A percentile compares a stretch with the other conserved stretches of the same genome.
These are phyloP conservation scores for Apodemia mormo DNA, from an alignment of 2,888 invertebrate species.

Conservation along the genomic window DNA sequence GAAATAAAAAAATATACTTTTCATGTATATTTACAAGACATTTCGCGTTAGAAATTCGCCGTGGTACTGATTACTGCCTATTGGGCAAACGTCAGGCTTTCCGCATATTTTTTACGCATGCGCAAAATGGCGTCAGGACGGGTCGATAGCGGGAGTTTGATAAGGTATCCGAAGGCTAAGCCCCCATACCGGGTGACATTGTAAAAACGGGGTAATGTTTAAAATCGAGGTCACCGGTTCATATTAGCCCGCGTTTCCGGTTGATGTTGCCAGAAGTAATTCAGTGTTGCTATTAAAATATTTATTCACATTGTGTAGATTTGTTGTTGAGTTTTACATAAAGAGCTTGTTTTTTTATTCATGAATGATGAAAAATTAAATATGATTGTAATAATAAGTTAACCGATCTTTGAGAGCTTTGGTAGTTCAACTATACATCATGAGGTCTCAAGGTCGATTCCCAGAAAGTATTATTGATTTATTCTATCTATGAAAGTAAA, in stretches of 20 bases:
- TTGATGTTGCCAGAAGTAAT: slow-evolving; percentile 42
- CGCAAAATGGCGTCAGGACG: slow-evolving; percentile 46
- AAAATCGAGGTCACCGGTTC: slow-evolving; percentile 68
- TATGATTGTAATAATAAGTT: too few species aligned
- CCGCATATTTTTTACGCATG: slow-evolving; percentile 70
- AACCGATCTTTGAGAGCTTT: too few species aligned
- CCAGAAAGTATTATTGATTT: too few species aligned
- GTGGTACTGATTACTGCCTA: slow-evolving; percentile 48
- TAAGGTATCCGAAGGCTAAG: slow-evolving; percentile 64
- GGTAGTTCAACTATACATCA: too few species aligned
- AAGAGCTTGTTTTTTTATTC: neutral
- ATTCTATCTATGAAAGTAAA: too few species aligned
- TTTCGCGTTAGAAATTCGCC: slow-evolving; percentile 48
- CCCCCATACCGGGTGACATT: slow-evolving; percentile 67
- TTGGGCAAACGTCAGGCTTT: slow-evolving; percentile 64
- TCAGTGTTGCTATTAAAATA: slow-evolving; percentile 42
- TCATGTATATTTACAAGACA: slow-evolving; percentile 61
- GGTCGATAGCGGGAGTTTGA: slow-evolving; percentile 65
- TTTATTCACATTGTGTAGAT: neutral
- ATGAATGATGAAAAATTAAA: too few species aligned
- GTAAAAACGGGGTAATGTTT: slow-evolving; percentile 65
- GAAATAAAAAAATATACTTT: slow-evolving; percentile 45
- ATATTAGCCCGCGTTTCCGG: slow-evolving; percentile 66
- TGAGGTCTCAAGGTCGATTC: too few species aligned
- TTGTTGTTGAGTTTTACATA: neutral